Conservation (phyloP, 2,797 vertebrate species). For the Pseudomugil gertrudae region DNA sequence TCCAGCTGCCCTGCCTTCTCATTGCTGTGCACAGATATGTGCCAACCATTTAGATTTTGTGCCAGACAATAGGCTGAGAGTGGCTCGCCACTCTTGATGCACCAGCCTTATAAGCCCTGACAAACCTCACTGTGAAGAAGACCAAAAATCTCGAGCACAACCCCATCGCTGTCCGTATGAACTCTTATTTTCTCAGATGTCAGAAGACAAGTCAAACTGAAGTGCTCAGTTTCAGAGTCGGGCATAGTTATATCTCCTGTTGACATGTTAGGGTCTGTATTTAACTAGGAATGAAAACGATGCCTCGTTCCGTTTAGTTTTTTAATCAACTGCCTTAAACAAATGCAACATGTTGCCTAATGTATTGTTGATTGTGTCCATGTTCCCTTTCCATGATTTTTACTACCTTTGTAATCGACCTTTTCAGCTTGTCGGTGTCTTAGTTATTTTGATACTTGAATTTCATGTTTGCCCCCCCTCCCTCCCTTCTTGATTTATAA, state of each 20-base stretch:
- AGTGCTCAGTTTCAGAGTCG: conserved; percentile 69
- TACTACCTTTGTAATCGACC: conserved; percentile 78
- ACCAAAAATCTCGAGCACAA: conserved; percentile 75
- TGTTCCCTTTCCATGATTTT: conserved; percentile 72
- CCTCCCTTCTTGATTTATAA: conserved; percentile 45
- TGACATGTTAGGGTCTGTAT: conserved; percentile 69
- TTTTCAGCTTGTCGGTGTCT: conserved; percentile 72
- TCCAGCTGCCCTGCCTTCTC: conserved; percentile 51
- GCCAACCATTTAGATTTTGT: conserved; percentile 74
- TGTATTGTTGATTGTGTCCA: conserved; percentile 79
- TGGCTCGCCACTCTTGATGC: conserved; percentile 59
- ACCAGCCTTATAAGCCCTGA: conserved; percentile 76
- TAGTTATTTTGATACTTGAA: conserved; percentile 84
- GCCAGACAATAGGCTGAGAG: conserved; percentile 78
- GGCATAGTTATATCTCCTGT: conserved; percentile 64
- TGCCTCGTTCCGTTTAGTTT: conserved; percentile 71
- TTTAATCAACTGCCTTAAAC: conserved; percentile 81
- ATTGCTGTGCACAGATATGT: conserved; percentile 72
- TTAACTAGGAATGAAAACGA: conserved; percentile 81
- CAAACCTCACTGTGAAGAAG: conserved; percentile 81
- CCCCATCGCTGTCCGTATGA: conserved; percentile 73
- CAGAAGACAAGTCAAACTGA: conserved; percentile 75
- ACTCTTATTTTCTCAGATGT: conserved; percentile 65
- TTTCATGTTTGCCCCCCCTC: conserved; percentile 66
- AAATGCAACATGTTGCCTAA: conserved; percentile 80